phyloP scores from a whole-genome alignment of 2,888 invertebrate genomes.

The Microctonus brassicae region DNA sequence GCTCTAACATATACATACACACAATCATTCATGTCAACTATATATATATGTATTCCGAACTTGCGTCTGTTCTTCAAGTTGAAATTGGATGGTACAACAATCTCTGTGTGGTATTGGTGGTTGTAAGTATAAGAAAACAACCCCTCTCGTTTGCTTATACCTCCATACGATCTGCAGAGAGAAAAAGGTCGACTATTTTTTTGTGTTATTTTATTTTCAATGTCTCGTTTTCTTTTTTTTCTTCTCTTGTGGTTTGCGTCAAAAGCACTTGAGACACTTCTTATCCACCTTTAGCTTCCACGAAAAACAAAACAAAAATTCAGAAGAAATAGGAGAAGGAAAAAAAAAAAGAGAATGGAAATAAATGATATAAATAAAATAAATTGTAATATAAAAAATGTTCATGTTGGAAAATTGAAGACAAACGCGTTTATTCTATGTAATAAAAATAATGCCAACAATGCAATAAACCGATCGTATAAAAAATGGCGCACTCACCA shows the following conservation, averaged over 20 bases:
- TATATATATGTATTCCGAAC: neutral
- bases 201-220: neutral
- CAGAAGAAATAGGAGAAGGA: too few species aligned
- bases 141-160: slow-evolving; percentile 22
- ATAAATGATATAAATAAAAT: neutral
- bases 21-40: neutral
- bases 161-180: neutral
- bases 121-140: neutral
- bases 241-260: neutral
- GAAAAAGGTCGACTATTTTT: slow-evolving; percentile 11
- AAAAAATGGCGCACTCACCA: slow-evolving; percentile 13
- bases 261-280: slow-evolving; percentile 14
- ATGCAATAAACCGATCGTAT: slow-evolving; percentile 6
- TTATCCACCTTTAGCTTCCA: neutral
- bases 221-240: neutral
- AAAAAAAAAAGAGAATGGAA: too few species aligned
- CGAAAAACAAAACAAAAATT: neutral
- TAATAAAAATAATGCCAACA: neutral
- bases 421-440: neutral
- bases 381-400: neutral
- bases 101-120: slow-evolving; percentile 13
- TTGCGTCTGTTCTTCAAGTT: slow-evolving; percentile 18
- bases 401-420: neutral
- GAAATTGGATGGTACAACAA: slow-evolving; percentile 28
- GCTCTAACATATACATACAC: neutral